Percentiles rank a stretch among this genome's conserved stretches.
phyloP scores from a whole-genome alignment of 2,113 vertebrate genomes.

The Protomyctophum bolini region DNA sequence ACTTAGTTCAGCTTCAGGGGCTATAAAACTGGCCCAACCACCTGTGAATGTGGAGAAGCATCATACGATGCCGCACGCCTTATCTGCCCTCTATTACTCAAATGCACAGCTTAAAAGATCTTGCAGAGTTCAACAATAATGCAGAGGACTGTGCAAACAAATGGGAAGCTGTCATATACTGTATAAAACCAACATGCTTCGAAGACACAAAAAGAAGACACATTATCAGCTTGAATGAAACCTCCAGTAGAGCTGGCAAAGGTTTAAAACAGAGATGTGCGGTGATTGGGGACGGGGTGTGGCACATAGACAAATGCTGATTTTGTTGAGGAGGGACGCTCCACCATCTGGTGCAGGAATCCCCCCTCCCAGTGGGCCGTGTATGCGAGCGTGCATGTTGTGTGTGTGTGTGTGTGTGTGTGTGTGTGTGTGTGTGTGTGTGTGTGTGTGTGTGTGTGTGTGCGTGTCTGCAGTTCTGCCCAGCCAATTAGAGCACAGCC shows the following conservation, averaged over 20 bases:
- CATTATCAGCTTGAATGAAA: not conserved
- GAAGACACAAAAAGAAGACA: too few species aligned
- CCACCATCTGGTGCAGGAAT: conserved; percentile 77
- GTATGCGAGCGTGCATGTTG: not conserved
- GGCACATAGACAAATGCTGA: conserved; percentile 60
- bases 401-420: conserved; percentile 13
- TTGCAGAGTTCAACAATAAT: too few species aligned
- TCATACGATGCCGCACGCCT: too few species aligned
- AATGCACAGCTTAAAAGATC: too few species aligned
- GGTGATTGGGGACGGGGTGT: conserved; percentile 49
- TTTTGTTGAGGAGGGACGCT: conserved; percentile 68
- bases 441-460: conserved; percentile 5
- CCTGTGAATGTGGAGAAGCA: too few species aligned
- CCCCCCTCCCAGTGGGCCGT: conserved; percentile 65
- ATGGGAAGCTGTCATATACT: too few species aligned
- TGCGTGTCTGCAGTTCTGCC: conserved; percentile 29
- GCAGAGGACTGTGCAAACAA: too few species aligned
- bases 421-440: not conserved
- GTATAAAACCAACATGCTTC: too few species aligned
- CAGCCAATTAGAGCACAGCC: conserved; percentile 66
- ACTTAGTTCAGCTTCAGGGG: too few species aligned
- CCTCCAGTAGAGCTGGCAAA: not conserved
- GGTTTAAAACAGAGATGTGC: not conserved
- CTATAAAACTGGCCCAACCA: too few species aligned
- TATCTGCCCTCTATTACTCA: too few species aligned